phyloP scores from a whole-genome alignment of 2,113 vertebrate species.

The Tretioscincus oriximinensis region DNA sequence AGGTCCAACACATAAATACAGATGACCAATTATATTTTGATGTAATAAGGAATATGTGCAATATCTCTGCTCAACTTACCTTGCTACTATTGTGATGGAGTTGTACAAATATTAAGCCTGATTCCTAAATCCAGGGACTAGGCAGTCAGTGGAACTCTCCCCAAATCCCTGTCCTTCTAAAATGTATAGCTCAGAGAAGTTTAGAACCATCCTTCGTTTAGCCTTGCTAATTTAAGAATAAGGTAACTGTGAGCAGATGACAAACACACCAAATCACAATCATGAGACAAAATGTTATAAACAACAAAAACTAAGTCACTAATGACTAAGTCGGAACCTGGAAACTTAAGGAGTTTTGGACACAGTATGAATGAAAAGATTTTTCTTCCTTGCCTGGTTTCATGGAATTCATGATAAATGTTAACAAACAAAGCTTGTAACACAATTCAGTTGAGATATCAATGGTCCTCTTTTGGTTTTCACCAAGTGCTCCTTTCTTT shows the following conservation, averaged over 20 bases:
- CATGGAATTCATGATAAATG: neutral
- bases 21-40: neutral
- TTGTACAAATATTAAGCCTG: neutral
- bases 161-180: neutral
- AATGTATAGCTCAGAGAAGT: neutral
- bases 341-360: conserved; percentile 13
- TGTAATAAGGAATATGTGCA: too few species aligned
- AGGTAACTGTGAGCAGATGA: neutral
- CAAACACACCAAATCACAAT: neutral
- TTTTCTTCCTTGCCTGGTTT: neutral
- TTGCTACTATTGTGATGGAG: neutral
- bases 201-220: neutral
- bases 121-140: neutral
- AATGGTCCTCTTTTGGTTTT: too few species aligned
- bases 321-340: neutral
- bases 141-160: neutral
- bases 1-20: neutral
- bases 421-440: neutral
- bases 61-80: neutral
- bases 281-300: neutral
- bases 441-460: neutral
- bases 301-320: neutral
- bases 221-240: neutral
- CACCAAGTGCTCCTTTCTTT: too few species aligned
- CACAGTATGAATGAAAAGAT: neutral